phyloP scores from a whole-genome alignment of 1,140 invertebrate genomes.

The Augochlora pura region DNA sequence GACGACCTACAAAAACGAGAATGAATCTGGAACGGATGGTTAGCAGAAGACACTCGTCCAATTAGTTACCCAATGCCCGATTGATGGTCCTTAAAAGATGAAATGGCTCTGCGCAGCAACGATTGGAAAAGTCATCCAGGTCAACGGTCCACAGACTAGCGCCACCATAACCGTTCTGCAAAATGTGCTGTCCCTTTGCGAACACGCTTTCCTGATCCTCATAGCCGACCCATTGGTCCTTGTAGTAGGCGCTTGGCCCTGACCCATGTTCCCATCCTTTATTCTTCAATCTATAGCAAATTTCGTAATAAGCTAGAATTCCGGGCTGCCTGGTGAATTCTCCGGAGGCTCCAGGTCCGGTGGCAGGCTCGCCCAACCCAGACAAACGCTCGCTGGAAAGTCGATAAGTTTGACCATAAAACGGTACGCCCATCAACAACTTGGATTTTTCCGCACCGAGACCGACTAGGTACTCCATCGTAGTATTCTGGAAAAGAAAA shows the following conservation, averaged over 20 bases:
- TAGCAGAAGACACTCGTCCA: conserved; percentile 76
- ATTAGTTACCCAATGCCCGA: conserved; percentile 82
- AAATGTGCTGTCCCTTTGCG: conserved; percentile 89
- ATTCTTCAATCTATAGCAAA: conserved; percentile 86
- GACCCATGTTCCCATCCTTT: conserved; percentile 67
- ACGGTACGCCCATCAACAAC: conserved; percentile 91
- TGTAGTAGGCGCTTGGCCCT: conserved; percentile 89
- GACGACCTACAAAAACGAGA: conserved; percentile 73
- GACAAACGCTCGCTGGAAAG: conserved; percentile 81
- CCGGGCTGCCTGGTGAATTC: conserved; percentile 93
- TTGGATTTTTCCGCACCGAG: conserved; percentile 90
- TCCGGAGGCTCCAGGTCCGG: conserved; percentile 88
- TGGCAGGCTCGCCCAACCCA: conserved; percentile 79
- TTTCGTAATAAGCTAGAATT: conserved; percentile 94
- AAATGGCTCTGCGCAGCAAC: conserved; percentile 88
- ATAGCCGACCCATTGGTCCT: conserved; percentile 94
- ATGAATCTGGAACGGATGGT: conserved; percentile 48
- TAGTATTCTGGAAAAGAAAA: conserved; percentile 84
- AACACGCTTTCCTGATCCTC: conserved; percentile 89
- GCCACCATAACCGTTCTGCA: conserved; percentile 87
- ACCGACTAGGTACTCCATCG: conserved; percentile 86
- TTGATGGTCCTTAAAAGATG: conserved; percentile 88
- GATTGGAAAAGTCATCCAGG: conserved; percentile 93
- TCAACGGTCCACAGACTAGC: conserved; percentile 95
- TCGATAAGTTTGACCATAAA: conserved; percentile 93